phyloP scores from a whole-genome alignment of 2,797 vertebrate genomes.

The Neostethus bicornis region DNA sequence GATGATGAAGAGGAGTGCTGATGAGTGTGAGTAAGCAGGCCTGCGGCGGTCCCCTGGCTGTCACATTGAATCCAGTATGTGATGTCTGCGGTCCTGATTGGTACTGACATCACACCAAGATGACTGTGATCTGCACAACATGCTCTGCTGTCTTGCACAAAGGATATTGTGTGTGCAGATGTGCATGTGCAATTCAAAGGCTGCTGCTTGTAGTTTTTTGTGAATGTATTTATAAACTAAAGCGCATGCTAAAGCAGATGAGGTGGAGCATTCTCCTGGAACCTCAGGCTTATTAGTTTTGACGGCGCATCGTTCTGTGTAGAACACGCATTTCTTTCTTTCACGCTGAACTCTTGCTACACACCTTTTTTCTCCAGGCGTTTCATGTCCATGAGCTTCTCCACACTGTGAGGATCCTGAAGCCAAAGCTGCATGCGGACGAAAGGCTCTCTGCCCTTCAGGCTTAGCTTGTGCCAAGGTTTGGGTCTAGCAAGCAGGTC shows the following conservation, averaged over 20 bases:
- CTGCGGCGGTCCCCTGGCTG: conserved; percentile 74
- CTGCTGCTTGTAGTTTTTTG: conserved; percentile 25
- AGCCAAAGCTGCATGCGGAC: conserved; percentile 99
- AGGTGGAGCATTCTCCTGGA: conserved; percentile 12
- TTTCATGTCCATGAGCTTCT: conserved; percentile 99
- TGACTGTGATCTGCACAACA: conserved; percentile 80
- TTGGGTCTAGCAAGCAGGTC: conserved; percentile 99
- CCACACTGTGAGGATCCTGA: conserved; percentile 95
- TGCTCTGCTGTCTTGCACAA: conserved; percentile 75
- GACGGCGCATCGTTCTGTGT: conserved; percentile 72
- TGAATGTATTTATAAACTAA: conserved; percentile 42
- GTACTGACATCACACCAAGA: conserved; percentile 78
- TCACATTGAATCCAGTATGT: conserved; percentile 78
- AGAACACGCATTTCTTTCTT: conserved; percentile 2
- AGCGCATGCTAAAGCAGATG: conserved; percentile 25
- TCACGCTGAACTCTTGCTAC: conserved; percentile 76
- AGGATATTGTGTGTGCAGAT: conserved; percentile 64
- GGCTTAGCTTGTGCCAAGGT: conserved; percentile 99
- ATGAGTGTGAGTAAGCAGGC: conserved; percentile 82
- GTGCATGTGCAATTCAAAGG: conserved; percentile 57
- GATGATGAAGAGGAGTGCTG: conserved; percentile 78
- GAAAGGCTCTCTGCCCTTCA: conserved; percentile 97
- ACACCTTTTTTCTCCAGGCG: conserved; percentile 99
- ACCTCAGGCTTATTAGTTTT: conserved; percentile 80
- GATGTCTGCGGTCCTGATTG: conserved; percentile 74